phyloP scores from a whole-genome alignment of 2,113 vertebrate species.

The Turdus rufiventris region DNA sequence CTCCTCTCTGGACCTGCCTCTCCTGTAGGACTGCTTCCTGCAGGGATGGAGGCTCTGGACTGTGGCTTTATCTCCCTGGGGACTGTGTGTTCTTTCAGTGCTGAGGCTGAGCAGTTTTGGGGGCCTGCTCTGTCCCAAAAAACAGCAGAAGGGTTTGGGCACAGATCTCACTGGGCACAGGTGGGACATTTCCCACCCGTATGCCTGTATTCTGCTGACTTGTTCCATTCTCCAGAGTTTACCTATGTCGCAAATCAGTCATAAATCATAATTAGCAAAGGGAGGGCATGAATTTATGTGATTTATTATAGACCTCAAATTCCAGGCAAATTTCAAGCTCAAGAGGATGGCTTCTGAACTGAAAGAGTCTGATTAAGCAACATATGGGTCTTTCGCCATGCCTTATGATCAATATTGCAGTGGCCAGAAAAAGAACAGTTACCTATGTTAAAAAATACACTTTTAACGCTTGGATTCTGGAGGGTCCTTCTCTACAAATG shows the following conservation, averaged over 20 bases:
- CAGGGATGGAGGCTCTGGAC: fast-evolving
- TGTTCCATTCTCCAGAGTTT: not conserved
- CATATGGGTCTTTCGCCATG: not conserved
- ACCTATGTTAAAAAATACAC: not conserved
- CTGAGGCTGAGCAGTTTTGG: not conserved
- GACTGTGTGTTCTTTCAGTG: not conserved
- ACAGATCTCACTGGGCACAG: fast-evolving
- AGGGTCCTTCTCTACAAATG: not conserved
- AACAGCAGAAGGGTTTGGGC: not conserved
- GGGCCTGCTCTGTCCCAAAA: not conserved
- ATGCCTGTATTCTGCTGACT: not conserved
- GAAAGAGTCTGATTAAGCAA: not conserved
- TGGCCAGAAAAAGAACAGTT: not conserved
- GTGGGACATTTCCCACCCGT: not conserved
- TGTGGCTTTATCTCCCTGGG: not conserved
- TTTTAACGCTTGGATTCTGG: not conserved
- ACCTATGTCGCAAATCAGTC: not conserved
- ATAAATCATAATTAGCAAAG: not conserved
- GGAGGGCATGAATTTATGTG: not conserved
- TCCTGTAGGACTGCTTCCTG: not conserved
- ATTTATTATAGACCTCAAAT: not conserved
- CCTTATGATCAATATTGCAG: not conserved
- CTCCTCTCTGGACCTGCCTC: not conserved
- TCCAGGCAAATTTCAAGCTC: not conserved
- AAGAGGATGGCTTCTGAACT: not conserved